These are phyloP conservation scores for Melanerpes aurifrons DNA, from an alignment of 2,113 vertebrate species.

Conservation along the genomic window DNA sequence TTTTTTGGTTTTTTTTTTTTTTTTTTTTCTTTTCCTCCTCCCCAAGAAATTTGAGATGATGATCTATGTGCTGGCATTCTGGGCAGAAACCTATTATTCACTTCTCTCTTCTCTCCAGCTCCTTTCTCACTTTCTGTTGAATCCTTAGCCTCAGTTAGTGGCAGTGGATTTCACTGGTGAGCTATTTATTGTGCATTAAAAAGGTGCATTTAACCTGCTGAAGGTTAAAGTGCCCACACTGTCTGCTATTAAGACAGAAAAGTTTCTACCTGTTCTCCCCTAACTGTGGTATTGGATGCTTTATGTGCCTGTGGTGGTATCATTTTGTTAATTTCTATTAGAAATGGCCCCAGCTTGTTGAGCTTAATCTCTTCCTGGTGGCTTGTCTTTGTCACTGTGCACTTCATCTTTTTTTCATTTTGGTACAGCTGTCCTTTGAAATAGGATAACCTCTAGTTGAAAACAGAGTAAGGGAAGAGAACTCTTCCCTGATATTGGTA, in stretches of 20 bases:
- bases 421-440: neutral
- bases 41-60: neutral
- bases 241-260: neutral
- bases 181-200: neutral
- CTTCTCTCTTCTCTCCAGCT: neutral
- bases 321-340: neutral
- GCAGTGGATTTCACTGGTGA: neutral
- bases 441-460: neutral
- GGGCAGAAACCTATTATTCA: neutral
- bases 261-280: neutral
- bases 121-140: neutral
- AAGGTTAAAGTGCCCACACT: neutral
- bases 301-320: neutral
- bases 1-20: too few relatives aligned
- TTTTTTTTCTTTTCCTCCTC: accelerated
- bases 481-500: neutral
- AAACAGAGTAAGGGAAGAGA: neutral
- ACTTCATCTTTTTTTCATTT: neutral
- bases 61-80: neutral
- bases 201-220: neutral
- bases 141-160: neutral
- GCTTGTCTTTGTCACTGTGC: neutral
- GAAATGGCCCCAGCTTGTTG: neutral
- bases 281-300: neutral
- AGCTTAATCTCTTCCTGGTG: neutral